Conservation (phyloP, 1,140 invertebrate genomes). For the Dendroctonus ponderosae region DNA sequence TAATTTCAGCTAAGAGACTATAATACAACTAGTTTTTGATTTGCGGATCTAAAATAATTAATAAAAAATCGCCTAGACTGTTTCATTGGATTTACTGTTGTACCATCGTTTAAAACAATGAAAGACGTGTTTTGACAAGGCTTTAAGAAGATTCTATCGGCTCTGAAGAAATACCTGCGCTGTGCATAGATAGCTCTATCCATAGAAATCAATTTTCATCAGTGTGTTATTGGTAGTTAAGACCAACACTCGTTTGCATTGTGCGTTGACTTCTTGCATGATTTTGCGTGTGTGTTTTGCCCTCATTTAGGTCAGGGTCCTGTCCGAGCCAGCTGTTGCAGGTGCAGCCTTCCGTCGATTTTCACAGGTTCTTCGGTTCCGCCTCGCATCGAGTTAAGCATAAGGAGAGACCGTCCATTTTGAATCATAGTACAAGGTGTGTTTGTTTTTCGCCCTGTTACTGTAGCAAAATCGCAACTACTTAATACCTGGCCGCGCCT, state of each 20-base stretch:
- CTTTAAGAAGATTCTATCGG: not conserved
- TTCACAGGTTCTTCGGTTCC: conserved; percentile 47
- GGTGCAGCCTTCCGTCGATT: conserved; percentile 51
- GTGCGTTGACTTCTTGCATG: conserved; percentile 30
- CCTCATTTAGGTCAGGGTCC: conserved; percentile 75
- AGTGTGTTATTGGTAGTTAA: too few species aligned
- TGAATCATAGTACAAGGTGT: conserved; percentile 43
- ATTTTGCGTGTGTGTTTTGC: conserved; percentile 38
- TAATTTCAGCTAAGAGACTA: too few species aligned
- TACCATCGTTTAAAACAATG: not conserved
- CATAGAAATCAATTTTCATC: too few species aligned
- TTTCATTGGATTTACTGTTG: too few species aligned
- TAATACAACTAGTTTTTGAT: too few species aligned
- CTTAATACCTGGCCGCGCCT: too few species aligned
- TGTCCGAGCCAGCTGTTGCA: conserved; percentile 84
- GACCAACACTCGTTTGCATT: not conserved
- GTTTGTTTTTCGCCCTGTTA: conserved; percentile 27
- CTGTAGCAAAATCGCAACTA: too few species aligned
- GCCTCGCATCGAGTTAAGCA: conserved; percentile 48
- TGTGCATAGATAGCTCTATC: too few species aligned
- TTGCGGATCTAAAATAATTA: too few species aligned
- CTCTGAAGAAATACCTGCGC: too few species aligned
- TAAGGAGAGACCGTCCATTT: conserved; percentile 47
- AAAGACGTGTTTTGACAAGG: not conserved
- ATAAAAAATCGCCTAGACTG: too few species aligned